Evolutionary conservation across 2,888 invertebrate genomes (phyloP).

Genomic region (Tryphoninae sp.): DNA sequence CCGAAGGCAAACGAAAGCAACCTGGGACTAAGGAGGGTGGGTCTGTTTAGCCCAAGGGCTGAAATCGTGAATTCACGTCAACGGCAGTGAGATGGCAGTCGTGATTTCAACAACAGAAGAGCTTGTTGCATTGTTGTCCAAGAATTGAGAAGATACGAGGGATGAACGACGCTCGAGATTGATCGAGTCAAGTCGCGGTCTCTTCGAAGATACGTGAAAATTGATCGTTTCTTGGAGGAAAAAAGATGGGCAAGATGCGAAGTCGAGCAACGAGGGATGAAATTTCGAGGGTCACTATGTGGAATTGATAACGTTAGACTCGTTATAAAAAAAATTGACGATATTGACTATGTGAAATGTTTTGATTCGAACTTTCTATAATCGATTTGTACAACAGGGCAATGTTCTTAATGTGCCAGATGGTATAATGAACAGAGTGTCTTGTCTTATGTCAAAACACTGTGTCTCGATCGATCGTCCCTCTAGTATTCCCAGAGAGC

Average conservation of each 20-base stretch:
- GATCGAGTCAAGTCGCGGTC: constrained; percentile 3
- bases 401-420: neutral
- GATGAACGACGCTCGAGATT: constrained; percentile 1
- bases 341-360: no score
- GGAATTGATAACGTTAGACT: neutral
- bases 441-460: constrained; percentile 16
- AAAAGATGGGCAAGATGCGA: neutral
- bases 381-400: no score
- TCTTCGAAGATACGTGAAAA: constrained; percentile 5
- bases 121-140: neutral
- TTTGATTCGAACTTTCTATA: no score
- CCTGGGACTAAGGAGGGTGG: no score
- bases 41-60: neutral
- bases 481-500: neutral
- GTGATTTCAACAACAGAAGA: neutral
- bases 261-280: neutral
- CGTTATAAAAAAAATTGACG: no score
- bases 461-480: constrained; percentile 6
- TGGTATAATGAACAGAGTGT: constrained; percentile 17
- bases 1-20: no score
- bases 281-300: neutral
- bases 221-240: constrained; percentile 32
- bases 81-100: neutral
- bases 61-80: neutral
- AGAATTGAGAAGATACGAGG: neutral